Evolutionary conservation across 1,140 invertebrate species (phyloP).

Genomic region (Zaprionus davidi): DNA sequence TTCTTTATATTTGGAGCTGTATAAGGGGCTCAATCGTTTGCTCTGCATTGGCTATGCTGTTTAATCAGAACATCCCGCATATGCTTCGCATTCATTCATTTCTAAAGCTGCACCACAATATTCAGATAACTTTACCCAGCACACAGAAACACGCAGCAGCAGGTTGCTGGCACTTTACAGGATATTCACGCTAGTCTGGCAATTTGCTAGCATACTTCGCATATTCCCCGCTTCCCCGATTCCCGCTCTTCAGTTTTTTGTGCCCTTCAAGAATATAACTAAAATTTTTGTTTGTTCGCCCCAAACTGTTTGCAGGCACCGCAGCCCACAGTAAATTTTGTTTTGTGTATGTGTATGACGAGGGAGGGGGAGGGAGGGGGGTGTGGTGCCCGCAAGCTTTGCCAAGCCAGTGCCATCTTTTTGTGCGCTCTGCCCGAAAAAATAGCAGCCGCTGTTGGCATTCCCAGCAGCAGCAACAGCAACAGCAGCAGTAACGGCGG

Average conservation of each 20-base stretch:
- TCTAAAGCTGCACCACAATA: no score
- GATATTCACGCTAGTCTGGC: neutral
- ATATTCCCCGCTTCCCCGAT: neutral
- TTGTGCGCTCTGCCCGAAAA: slow-evolving; percentile 27
- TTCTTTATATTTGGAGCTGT: no score
- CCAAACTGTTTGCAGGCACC: slow-evolving; percentile 1
- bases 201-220: neutral
- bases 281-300: slow-evolving; percentile 1
- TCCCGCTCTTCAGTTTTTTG: neutral
- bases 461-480: slow-evolving; percentile 39
- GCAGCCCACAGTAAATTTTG: slow-evolving; percentile 23
- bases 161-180: neutral
- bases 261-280: neutral
- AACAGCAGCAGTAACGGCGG: slow-evolving; percentile 34
- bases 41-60: no score
- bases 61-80: no score
- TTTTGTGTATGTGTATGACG: slow-evolving; percentile 2
- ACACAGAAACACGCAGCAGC: no score
- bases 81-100: no score
- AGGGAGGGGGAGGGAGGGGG: neutral
- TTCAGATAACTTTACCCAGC: no score
- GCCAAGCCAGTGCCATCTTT: slow-evolving; percentile 20
- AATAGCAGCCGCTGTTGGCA: slow-evolving; percentile 46
- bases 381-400: slow-evolving; percentile 23
- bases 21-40: no score